These are phyloP conservation scores for Hybognathus amarus DNA, from an alignment of 2,797 vertebrate species.

Conservation along the genomic window DNA sequence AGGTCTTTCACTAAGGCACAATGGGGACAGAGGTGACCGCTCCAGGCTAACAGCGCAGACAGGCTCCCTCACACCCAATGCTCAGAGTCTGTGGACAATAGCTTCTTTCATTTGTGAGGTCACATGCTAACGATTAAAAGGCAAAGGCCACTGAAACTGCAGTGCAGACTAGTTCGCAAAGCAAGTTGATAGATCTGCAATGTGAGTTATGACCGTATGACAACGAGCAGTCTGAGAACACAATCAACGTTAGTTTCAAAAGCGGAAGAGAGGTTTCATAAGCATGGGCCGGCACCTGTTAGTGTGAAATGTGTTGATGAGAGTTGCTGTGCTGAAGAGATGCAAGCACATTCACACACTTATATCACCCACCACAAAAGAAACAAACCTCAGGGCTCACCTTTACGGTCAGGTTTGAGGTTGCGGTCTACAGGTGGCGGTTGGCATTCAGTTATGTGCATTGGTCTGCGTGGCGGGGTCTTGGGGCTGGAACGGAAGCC, in stretches of 20 bases:
- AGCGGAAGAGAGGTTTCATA: conserved; percentile 44
- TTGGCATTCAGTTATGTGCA: conserved; percentile 89
- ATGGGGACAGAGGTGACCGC: conserved; percentile 79
- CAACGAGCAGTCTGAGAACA: neutral
- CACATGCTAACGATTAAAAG: conserved; percentile 54
- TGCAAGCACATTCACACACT: conserved; percentile 15
- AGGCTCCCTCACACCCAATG: conserved; percentile 66
- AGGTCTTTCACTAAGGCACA: conserved; percentile 77
- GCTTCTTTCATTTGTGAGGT: conserved; percentile 69
- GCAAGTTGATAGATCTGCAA: conserved; percentile 47
- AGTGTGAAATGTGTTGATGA: conserved; percentile 58
- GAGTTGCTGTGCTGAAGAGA: conserved; percentile 27
- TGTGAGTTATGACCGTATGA: conserved; percentile 10
- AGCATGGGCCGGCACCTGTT: conserved; percentile 69
- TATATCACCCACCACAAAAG: neutral
- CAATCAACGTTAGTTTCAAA: neutral
- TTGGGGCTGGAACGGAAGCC: conserved; percentile 97
- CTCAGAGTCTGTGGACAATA: conserved; percentile 68
- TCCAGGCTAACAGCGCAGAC: conserved; percentile 67
- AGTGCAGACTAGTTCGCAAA: conserved; percentile 39
- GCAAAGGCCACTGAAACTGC: conserved; percentile 57
- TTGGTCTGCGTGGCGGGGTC: conserved; percentile 91
- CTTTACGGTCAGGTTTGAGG: conserved; percentile 99
- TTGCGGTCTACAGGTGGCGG: conserved; percentile 96
- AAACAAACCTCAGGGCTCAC: conserved; percentile 74